Base-by-base conservation (phyloP, 92 coral and sea anemone genomes). In the Zoanthus gigantus region DNA sequence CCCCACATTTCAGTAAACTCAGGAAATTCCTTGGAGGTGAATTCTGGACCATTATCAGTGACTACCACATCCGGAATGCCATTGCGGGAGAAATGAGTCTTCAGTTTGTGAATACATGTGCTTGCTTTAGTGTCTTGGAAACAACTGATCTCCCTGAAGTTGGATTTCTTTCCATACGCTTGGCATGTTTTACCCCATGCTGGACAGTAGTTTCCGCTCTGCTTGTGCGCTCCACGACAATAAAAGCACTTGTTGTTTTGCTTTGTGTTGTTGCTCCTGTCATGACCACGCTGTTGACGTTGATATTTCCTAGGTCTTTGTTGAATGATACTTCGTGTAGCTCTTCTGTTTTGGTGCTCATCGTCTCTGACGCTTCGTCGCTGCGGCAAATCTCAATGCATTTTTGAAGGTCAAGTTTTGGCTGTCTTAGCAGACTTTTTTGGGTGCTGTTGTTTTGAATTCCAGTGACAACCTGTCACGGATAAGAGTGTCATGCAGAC, bases 31-130 rank as follows among this genome's bases (percentile, higher is more conserved):
- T 74, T 87, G 8, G 65, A 90, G 6, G 89, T 29, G 61, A 92
- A 92, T 37, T 90, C 91, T 23, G 81, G 89, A 8, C 93, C 92
- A 58, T 87, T 90, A 23, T 60, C 67, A 7, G 67, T 60, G 23
- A 60, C 67, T 15, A 93, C 54, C n/a, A 83, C n/a, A 54, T 91
- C 92, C 1, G 96, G 96, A 3, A 90, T 88, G 29, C 93, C 87
- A 1, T 93, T 46, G 53, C 93, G 45, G 17, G 91, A 89, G 67
- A 93, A 93, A 63, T 93, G 90, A 32, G 91, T 71, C 87, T 93
- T 93, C 57, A 93, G 79, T 71, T 92, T 92, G 89, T 44, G 61
- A 8, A 94, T 86, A 69, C 79, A 68, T 5, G 92, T 90, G 79
- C 85, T 76, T 14, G 92, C 92, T 56, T 78, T 82, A 61, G 92